Percentiles rank a stretch among this genome's conserved stretches.
phyloP scores from a whole-genome alignment of 2,113 vertebrate genomes.

The Cololabis saira region DNA sequence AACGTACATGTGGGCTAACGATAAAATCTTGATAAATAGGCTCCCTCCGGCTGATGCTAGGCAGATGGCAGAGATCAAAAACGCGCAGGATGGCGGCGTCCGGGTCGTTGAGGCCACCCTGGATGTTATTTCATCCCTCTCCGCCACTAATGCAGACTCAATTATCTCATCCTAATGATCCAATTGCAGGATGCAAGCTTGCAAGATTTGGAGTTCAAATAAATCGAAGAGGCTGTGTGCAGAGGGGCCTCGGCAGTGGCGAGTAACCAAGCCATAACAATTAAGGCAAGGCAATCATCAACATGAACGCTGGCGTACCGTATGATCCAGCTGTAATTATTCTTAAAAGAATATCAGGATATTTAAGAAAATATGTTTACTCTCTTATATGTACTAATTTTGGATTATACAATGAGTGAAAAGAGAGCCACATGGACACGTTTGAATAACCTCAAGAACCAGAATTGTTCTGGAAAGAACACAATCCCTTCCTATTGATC shows the following conservation, averaged over 20 bases:
- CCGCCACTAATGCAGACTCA: conserved; percentile 73
- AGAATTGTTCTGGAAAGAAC: conserved; percentile 61
- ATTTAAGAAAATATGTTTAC: conserved; percentile 26
- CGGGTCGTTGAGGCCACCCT: conserved; percentile 46
- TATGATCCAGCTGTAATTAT: conserved; percentile 19
- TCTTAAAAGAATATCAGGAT: background rate
- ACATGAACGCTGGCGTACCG: conserved; percentile 11
- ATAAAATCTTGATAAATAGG: conserved; percentile 61
- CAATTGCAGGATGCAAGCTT: conserved; percentile 68
- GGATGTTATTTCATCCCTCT: conserved; percentile 76
- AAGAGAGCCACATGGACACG: conserved; percentile 34
- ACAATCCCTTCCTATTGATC: conserved; percentile 63
- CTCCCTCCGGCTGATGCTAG: conserved; percentile 44
- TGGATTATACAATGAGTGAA: conserved; percentile 26
- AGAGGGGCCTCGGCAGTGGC: conserved; percentile 21
- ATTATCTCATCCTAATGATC: conserved; percentile 72
- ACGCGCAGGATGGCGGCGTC: conserved; percentile 35
- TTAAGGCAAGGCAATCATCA: conserved; percentile 27
- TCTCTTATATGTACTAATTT: conserved; percentile 39
- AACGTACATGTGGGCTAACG: conserved; percentile 55
- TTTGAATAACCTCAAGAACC: conserved; percentile 61
- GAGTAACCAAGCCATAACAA: conserved; percentile 43
- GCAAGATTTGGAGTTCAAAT: conserved; percentile 64
- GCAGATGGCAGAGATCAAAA: conserved; percentile 40
- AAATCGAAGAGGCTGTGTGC: conserved; percentile 46